Evolutionary conservation across 2,888 invertebrate species (phyloP).

Genomic region (Conistra vaccinii): DNA sequence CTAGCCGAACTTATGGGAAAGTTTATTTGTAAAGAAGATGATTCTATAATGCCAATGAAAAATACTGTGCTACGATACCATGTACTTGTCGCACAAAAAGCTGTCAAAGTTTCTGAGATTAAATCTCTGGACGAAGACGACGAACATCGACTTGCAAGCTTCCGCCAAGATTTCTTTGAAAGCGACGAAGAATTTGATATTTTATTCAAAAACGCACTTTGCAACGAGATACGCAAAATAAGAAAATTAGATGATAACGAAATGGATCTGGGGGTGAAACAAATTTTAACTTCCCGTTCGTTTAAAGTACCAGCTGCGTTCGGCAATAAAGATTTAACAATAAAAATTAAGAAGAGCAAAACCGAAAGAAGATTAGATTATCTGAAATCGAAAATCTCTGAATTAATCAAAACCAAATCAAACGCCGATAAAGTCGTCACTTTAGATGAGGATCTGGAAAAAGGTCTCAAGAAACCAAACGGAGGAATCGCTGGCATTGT

Average conservation of each 20-base stretch:
- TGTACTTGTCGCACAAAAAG: slow-evolving; percentile 40
- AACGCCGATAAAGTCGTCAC: slow-evolving; percentile 16
- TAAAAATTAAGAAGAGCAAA: slow-evolving; percentile 26
- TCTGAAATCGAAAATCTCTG: slow-evolving; percentile 20
- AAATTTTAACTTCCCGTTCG: slow-evolving; percentile 23
- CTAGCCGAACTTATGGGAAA: slow-evolving; percentile 6
- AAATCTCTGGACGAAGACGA: slow-evolving; percentile 18
- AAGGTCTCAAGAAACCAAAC: slow-evolving; percentile 11
- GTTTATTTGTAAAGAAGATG: slow-evolving; percentile 28
- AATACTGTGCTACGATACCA: slow-evolving; percentile 54
- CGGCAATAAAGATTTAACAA: slow-evolving; percentile 42
- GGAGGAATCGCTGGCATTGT: slow-evolving; percentile 47
- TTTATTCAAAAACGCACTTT: slow-evolving; percentile 40
- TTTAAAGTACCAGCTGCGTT: slow-evolving; percentile 57
- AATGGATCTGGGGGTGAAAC: slow-evolving; percentile 8
- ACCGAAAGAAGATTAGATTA: slow-evolving; percentile 36
- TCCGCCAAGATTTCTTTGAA: slow-evolving; percentile 44
- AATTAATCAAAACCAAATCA: slow-evolving; percentile 33
- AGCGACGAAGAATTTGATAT: slow-evolving; percentile 15
- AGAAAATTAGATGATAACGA: slow-evolving; percentile 3
- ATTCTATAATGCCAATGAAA: slow-evolving; percentile 34
- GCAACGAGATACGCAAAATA: slow-evolving; percentile 12
- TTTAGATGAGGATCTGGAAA: slow-evolving; percentile 36
- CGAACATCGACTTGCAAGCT: slow-evolving; percentile 39
- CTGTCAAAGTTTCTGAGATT: slow-evolving; percentile 40